Conservation (phyloP, 2,797 vertebrate species). For the Choloepus didactylus region DNA sequence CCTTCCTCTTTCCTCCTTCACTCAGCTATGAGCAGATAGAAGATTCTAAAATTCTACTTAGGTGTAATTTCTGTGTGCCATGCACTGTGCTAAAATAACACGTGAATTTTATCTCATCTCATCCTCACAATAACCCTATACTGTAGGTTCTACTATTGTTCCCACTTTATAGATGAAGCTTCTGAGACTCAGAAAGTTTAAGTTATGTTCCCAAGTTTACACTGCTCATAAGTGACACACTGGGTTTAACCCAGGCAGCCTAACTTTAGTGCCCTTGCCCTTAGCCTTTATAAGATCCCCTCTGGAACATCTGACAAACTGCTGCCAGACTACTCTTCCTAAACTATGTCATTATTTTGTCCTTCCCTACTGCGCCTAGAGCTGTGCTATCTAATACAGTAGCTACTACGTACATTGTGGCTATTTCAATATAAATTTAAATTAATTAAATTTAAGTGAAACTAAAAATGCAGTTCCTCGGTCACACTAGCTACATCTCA, state of each 20-base stretch:
- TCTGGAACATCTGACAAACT: conserved; percentile 6
- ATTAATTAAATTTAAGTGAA: conserved; percentile 48
- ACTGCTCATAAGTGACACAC: conserved; percentile 11
- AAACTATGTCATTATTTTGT: neutral
- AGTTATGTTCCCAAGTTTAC: neutral
- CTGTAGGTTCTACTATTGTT: neutral
- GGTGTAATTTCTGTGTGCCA: neutral
- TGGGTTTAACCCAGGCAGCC: conserved; percentile 13
- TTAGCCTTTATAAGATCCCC: neutral
- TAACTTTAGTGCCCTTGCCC: neutral
- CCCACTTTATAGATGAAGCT: neutral
- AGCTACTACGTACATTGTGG: neutral
- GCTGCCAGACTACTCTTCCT: neutral
- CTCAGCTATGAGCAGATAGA: neutral
- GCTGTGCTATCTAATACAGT: neutral
- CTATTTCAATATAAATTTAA: conserved; percentile 56
- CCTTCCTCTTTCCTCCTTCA: neutral
- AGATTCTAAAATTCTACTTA: conserved; percentile 3
- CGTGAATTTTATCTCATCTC: neutral
- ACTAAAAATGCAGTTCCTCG: conserved; percentile 21
- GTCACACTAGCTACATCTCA: conserved; percentile 25
- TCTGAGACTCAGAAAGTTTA: neutral
- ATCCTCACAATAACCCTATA: conserved; percentile 4
- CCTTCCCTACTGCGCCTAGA: neutral
- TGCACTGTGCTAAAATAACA: conserved; percentile 19